Percentiles rank a stretch among this genome's conserved stretches.
Conservation (phyloP, 2,113 vertebrate genomes). For the Morone saxatilis region DNA sequence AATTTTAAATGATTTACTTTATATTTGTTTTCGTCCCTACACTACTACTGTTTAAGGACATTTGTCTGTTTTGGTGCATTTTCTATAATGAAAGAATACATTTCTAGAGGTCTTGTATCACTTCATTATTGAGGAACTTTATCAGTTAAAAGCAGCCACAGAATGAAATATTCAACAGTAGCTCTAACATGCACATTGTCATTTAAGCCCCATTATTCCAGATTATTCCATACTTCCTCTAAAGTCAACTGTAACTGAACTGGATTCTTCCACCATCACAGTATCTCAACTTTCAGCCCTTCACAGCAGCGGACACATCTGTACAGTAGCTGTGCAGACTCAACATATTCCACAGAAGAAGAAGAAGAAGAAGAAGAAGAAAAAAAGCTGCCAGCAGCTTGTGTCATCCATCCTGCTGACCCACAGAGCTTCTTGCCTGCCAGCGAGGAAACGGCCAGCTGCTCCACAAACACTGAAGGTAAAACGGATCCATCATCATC, state of each 20-base stretch:
- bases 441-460: slow-evolving; percentile 5
- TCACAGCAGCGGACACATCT: slow-evolving; percentile 11
- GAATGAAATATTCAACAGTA: not conserved
- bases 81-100: too few species aligned
- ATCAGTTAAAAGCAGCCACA: not conserved
- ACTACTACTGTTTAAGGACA: too few species aligned
- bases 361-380: not conserved
- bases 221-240: not conserved
- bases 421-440: slow-evolving; percentile 29
- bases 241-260: not conserved
- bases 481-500: too few species aligned
- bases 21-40: not conserved
- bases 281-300: not conserved
- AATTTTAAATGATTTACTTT: too few species aligned
- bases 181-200: not conserved
- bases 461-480: slow-evolving; percentile 7
- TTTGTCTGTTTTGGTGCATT: too few species aligned
- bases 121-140: not conserved
- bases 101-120: too few species aligned
- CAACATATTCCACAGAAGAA: slow-evolving; percentile 26
- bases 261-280: not conserved
- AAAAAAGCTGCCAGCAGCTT: not conserved
- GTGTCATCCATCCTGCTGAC: slow-evolving; percentile 42
- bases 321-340: slow-evolving; percentile 21
- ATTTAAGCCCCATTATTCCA: not conserved